These are phyloP conservation scores for Ornithorhynchus anatinus DNA, from an alignment of 2,113 vertebrate genomes.

Conservation along the genomic window DNA sequence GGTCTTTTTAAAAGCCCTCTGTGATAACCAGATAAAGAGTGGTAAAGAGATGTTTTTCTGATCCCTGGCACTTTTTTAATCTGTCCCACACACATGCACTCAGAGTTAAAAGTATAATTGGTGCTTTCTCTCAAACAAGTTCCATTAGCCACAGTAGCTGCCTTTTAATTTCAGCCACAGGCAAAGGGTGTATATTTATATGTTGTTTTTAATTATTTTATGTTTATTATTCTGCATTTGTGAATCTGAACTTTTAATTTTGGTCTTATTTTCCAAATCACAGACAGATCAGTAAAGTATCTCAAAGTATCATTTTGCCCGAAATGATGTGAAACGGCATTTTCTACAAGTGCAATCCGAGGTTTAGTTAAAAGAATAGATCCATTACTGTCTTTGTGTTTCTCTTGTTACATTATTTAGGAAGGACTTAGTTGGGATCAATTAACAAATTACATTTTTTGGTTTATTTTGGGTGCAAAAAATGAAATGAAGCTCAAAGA, in stretches of 20 bases:
- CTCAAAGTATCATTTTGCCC: constrained; percentile 2
- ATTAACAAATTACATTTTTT: constrained; percentile 21
- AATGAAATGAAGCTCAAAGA: neutral
- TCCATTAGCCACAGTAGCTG: neutral
- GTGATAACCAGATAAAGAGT: constrained; percentile 4
- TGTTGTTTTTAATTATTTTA: no score
- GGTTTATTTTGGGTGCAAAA: neutral
- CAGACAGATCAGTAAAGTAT: neutral
- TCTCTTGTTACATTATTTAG: neutral
- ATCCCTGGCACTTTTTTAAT: neutral
- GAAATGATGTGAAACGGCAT: constrained; percentile 4
- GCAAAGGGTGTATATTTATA: neutral
- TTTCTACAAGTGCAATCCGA: neutral
- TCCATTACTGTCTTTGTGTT: neutral
- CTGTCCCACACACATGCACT: neutral
- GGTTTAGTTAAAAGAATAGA: neutral
- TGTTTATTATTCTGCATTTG: no score
- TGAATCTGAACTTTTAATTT: neutral
- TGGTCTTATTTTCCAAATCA: neutral
- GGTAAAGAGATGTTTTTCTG: neutral
- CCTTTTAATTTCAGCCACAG: neutral
- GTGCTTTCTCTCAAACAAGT: constrained; percentile 11
- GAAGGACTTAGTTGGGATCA: constrained; percentile 13
- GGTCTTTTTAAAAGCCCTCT: neutral
- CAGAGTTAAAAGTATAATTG: constrained; percentile 4